phyloP scores from a whole-genome alignment of 2,888 invertebrate species.

The Tholera decimalis region DNA sequence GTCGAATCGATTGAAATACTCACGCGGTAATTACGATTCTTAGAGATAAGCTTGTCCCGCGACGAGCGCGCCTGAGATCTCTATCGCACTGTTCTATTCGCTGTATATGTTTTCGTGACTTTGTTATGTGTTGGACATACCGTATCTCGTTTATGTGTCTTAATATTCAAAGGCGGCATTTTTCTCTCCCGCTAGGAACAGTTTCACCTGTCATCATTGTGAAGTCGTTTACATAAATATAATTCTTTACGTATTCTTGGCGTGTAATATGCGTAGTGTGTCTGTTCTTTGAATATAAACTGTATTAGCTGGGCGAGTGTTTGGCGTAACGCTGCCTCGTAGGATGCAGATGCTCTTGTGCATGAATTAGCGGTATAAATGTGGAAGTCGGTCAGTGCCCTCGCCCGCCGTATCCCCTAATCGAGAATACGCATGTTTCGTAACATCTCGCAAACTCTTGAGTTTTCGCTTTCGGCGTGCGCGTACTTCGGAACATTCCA shows the following conservation, averaged over 20 bases:
- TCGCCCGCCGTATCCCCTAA: slow-evolving; percentile 84
- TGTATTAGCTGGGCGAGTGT: slow-evolving; percentile 75
- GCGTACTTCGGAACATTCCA: slow-evolving; percentile 76
- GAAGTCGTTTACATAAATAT: slow-evolving; percentile 84
- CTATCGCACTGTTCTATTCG: slow-evolving; percentile 78
- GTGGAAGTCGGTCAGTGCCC: slow-evolving; percentile 90
- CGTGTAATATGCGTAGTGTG: slow-evolving; percentile 75
- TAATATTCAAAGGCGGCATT: slow-evolving; percentile 80
- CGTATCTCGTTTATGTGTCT: slow-evolving; percentile 77
- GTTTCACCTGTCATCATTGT: slow-evolving; percentile 86
- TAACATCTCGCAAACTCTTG: slow-evolving; percentile 81
- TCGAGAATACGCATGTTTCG: slow-evolving; percentile 85
- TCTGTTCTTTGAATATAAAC: slow-evolving; percentile 85
- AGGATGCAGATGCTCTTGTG: slow-evolving; percentile 86
- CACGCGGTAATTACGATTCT: slow-evolving; percentile 88
- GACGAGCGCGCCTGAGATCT: slow-evolving; percentile 76
- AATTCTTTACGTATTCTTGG: slow-evolving; percentile 84
- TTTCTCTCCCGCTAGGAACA: slow-evolving; percentile 80
- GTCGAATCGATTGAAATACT: slow-evolving; percentile 87
- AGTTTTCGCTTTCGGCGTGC: slow-evolving; percentile 85
- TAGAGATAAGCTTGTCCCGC: slow-evolving; percentile 79
- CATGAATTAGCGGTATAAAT: slow-evolving; percentile 89
- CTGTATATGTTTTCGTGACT: slow-evolving; percentile 79
- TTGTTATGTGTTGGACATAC: slow-evolving; percentile 74
- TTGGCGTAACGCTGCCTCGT: slow-evolving; percentile 75